phyloP scores from a whole-genome alignment of 2,797 vertebrate species.

The Arrhamphus sclerolepis region DNA sequence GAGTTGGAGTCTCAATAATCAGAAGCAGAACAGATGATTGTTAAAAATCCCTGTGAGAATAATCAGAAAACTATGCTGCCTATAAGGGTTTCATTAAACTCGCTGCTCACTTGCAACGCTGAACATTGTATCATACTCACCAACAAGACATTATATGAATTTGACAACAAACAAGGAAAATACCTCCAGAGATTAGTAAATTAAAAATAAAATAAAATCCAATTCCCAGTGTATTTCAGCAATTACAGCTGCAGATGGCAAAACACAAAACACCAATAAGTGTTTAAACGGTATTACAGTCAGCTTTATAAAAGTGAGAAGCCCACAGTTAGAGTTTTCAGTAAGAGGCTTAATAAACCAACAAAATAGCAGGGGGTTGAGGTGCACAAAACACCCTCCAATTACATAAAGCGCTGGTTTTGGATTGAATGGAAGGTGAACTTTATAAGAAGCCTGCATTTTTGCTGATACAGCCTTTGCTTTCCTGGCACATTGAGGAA shows the following conservation, averaged over 20 bases:
- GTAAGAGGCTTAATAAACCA: no score
- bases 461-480: no score
- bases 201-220: not conserved
- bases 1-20: not conserved
- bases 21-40: not conserved
- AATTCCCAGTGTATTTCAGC: not conserved
- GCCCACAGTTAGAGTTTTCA: no score
- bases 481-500: no score
- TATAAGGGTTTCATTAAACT: conserved; percentile 1
- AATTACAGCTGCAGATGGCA: not conserved
- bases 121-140: not conserved
- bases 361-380: no score
- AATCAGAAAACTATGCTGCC: conserved; percentile 1
- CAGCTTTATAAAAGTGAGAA: no score
- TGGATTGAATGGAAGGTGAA: no score
- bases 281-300: no score
- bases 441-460: no score
- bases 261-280: no score
- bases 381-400: no score
- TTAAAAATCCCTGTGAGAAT: conserved; percentile 1
- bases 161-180: not conserved
- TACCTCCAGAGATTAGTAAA: not conserved
- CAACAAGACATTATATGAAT: not conserved
- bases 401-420: no score
- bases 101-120: not conserved